Conservation (phyloP, 2,797 vertebrate genomes). For the Leptatherina wallacei region DNA sequence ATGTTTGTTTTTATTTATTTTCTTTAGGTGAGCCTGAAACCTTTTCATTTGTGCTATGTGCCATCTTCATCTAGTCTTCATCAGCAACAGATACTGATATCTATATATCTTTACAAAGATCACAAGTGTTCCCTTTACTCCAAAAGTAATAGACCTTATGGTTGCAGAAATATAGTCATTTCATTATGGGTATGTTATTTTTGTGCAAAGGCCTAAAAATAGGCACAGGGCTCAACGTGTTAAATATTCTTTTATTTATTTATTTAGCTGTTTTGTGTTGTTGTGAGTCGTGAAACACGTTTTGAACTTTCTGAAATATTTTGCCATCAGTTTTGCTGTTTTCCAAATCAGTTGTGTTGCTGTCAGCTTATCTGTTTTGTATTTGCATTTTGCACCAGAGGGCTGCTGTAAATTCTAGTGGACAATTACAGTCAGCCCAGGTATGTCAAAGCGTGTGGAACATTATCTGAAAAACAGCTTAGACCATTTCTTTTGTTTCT, state of each 20-base stretch:
- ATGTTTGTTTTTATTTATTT: neutral
- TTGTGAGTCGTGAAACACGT: no score
- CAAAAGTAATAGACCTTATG: neutral
- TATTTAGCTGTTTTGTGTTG: no score
- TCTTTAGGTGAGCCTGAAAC: neutral
- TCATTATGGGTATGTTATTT: neutral
- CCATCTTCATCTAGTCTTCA: neutral
- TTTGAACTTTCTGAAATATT: neutral
- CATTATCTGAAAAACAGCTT: constrained; percentile 63
- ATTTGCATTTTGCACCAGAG: neutral
- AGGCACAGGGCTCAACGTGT: neutral
- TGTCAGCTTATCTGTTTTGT: neutral
- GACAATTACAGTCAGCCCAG: constrained; percentile 37
- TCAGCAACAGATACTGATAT: neutral
- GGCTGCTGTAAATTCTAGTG: neutral
- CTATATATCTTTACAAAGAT: neutral
- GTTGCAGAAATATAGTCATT: neutral
- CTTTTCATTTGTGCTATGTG: neutral
- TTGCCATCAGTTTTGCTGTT: neutral
- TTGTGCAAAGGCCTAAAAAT: neutral
- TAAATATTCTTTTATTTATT: no score
- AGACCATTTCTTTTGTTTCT: constrained; percentile 71
- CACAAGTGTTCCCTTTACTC: neutral
- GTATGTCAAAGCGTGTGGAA: constrained; percentile 41
- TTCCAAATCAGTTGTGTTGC: neutral